Base-by-base conservation (phyloP, 2,113 vertebrate species). In the Ibidorhyncha struthersii region DNA sequence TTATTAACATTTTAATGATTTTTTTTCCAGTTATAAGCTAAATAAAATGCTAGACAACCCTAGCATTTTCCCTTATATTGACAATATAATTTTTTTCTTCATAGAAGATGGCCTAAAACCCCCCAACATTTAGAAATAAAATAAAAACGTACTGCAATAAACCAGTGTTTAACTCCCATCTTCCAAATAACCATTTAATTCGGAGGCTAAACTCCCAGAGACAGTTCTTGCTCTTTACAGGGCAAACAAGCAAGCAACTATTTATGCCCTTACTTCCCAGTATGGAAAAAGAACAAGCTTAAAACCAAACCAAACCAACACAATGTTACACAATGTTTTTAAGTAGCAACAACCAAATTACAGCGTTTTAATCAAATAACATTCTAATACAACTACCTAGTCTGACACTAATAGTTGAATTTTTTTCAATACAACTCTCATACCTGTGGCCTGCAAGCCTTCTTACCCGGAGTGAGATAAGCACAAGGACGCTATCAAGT, bases 21-120 rank as follows among this genome's bases (percentile, higher is more conserved):
- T 12, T 1, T 73, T 52, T 85, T 63, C 17, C 12, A 2, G 2
- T 66, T 56, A 29, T 2, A 84, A 71, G 18, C 30, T 63, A 93
- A 45, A 7, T 30, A 82, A 47, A 21, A 36, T 40, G 26, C 8
- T 36, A 89, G 43, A 85, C 84, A 50, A 19, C 6, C 4, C 6
- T n/a, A 61, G 18, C 67, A 50, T 74, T 82, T 82, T 43, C 11
- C 25, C 27, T 45, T 69, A 4, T 10, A 29, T 30, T 20, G 56
- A 38, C 6, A 80, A 52, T 4, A 6, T 20, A 12, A 1, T 29
- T 18, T 69, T 90, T 52, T 80, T 26, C 32, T 50, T 87, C 36
- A 38, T 0, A 88, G 13, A 85, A 29, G 15, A 45, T 38, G 8
- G 32, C 29, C 47, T 73, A 82, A 38, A 61, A 3, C 0, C 0